Percentiles rank a stretch among this genome's conserved stretches.
phyloP scores from a whole-genome alignment of 2,888 invertebrate genomes.

The Pandemis corylana region DNA sequence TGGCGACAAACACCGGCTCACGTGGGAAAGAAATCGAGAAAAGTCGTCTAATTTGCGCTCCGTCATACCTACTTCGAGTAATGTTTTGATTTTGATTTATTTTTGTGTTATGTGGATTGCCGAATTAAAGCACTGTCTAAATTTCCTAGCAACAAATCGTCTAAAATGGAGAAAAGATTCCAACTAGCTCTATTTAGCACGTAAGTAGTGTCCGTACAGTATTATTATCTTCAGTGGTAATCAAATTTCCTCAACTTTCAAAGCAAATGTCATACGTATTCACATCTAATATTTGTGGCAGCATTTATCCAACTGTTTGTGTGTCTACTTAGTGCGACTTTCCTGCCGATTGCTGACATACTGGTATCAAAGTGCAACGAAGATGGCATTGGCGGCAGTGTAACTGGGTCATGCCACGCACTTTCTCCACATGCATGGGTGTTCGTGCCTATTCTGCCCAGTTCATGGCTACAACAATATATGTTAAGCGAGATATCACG shows the following conservation, averaged over 20 bases:
- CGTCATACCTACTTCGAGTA: too few relatives aligned
- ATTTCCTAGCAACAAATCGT: too few relatives aligned
- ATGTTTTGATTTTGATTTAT: too few relatives aligned
- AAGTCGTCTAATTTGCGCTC: neutral
- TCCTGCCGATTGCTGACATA: constrained; percentile 23
- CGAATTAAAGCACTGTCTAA: too few relatives aligned
- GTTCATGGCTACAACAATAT: constrained; percentile 33
- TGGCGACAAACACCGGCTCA: neutral
- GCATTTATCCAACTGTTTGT: neutral
- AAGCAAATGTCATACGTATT: neutral
- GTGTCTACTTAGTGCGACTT: constrained; percentile 47
- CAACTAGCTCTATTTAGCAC: too few relatives aligned
- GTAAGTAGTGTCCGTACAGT: too few relatives aligned
- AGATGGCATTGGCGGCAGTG: constrained; percentile 35
- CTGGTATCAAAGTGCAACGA: constrained; percentile 32
- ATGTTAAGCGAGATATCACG: constrained; percentile 19
- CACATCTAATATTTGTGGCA: neutral
- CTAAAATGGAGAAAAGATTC: too few relatives aligned
- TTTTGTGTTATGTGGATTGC: too few relatives aligned
- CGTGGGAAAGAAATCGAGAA: neutral
- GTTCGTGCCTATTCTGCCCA: constrained; percentile 25
- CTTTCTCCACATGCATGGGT: constrained; percentile 37
- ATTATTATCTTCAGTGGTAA: neutral
- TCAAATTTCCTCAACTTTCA: neutral
- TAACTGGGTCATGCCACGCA: constrained; percentile 35